phyloP scores from a whole-genome alignment of 1,140 invertebrate genomes.

The Elymnias hypermnestra region DNA sequence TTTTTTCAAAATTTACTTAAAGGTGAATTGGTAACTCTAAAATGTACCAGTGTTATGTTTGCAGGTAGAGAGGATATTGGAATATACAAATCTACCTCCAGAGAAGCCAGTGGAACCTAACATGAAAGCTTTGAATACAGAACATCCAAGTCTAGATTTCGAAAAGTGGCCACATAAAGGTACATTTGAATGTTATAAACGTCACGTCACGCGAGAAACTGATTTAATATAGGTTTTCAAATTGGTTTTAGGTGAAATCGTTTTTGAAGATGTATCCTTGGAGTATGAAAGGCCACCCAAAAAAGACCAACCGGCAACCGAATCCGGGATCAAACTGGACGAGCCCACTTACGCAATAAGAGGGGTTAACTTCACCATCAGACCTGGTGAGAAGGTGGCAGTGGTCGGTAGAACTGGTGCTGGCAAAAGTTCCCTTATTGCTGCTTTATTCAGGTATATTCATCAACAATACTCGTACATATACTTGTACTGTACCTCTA shows the following conservation, averaged over 20 bases:
- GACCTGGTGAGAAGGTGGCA: slow-evolving; percentile 81
- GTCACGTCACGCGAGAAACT: too few relatives aligned
- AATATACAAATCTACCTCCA: slow-evolving; percentile 81
- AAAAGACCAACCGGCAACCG: slow-evolving; percentile 11
- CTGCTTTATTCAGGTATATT: slow-evolving; percentile 79
- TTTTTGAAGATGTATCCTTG: slow-evolving; percentile 78
- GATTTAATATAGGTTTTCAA: too few relatives aligned
- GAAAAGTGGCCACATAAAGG: slow-evolving; percentile 67
- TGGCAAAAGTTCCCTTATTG: slow-evolving; percentile 85
- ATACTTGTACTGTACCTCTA: too few relatives aligned
- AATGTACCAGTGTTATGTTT: too few relatives aligned
- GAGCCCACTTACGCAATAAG: slow-evolving; percentile 79
- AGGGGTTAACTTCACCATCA: slow-evolving; percentile 77
- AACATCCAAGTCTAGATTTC: slow-evolving; percentile 56
- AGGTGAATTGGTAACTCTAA: too few relatives aligned
- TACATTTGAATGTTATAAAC: too few relatives aligned
- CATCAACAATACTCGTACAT: too few relatives aligned
- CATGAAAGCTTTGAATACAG: slow-evolving; percentile 43
- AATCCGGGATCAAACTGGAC: slow-evolving; percentile 61
- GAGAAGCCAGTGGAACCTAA: slow-evolving; percentile 77
- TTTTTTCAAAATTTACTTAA: too few relatives aligned
- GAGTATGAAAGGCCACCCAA: slow-evolving; percentile 74
- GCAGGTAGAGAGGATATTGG: slow-evolving; percentile 82
- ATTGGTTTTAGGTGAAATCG: slow-evolving; percentile 76
- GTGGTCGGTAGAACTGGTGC: slow-evolving; percentile 82